Percentiles rank a stretch among this genome's conserved stretches.
Evolutionary conservation across 1,140 invertebrate species (phyloP).

Genomic region (Neodiprion pinetum): DNA sequence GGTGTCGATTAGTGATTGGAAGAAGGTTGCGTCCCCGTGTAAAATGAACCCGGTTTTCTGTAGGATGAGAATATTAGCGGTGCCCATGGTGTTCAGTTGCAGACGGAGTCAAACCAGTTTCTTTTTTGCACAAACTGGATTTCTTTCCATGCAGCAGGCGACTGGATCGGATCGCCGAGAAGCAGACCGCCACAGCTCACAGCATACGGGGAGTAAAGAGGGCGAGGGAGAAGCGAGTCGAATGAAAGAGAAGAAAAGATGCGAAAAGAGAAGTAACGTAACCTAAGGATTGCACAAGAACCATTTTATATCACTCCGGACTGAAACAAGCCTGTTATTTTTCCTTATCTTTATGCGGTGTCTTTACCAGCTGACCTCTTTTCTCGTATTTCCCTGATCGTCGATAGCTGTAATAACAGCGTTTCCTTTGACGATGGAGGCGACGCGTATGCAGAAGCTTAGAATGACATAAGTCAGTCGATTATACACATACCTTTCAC

Average conservation of each 20-base stretch:
- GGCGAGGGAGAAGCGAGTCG: not conserved
- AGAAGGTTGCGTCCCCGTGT: not conserved
- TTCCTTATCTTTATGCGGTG: not conserved
- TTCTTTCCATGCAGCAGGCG: not conserved
- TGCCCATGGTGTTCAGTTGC: constrained; percentile 4
- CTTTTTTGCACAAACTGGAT: constrained; percentile 7
- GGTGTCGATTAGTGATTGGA: constrained; percentile 3
- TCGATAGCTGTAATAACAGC: no score
- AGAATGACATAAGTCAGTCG: no score
- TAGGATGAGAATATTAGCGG: constrained; percentile 7
- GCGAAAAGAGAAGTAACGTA: not conserved
- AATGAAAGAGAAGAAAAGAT: not conserved
- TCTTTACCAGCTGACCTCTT: not conserved
- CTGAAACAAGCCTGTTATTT: not conserved
- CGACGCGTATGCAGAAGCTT: no score
- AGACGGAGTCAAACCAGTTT: constrained; percentile 4
- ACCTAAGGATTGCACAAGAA: not conserved
- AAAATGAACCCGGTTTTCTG: not conserved
- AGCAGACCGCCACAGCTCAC: not conserved
- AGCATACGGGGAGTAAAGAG: not conserved
- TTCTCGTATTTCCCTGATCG: not conserved
- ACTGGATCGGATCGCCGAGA: constrained; percentile 1
- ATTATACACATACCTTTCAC: no score
- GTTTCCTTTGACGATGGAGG: no score
- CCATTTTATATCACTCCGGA: no score